Evolutionary conservation across 2,113 vertebrate genomes (phyloP), one percentile per base, ranked within the genome.

Genomic region (Elgaria multicarinata): DNA sequence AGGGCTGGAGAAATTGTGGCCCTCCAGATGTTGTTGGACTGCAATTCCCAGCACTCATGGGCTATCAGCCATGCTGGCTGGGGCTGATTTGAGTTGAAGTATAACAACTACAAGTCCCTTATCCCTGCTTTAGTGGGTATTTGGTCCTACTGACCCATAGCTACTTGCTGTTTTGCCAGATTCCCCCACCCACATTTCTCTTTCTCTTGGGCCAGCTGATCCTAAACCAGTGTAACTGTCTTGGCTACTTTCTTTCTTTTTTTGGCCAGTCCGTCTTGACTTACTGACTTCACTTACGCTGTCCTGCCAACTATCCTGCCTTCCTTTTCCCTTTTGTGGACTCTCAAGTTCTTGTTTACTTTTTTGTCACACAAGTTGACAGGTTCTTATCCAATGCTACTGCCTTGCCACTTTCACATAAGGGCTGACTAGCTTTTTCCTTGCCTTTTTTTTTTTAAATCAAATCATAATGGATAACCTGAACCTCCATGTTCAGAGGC

Each of bases 231-330:
- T 26, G 20, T 20, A 24, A 83, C 26, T 44, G 6, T 31, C 12
- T 13, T 31, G 22, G 4, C 4, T 55, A 1, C n/a, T 1, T 36
- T 3, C n/a, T 18, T 1, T 39, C n/a, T n/a, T 6, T 6, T 55
- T 55, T 81, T 16, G 33, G 18, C 55, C 20, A 20, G 1, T 31
- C 9, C 22, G 53, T 26, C 22, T 46, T 55, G 13, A 55, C 33
- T 7, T 39, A 22, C 22, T 39, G 39, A 20, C 39, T 9, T 39
- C 20, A 42, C 39, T 26, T 22, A 18, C 24, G 26, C 24, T 26
- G 74, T 76, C 36, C 18, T 20, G 72, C 6, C 33, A n/a, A 72
- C 33, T 36, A 24, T 62, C 18, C 24, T 66, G 16, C 42, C 28
- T 84, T 7, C 20, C 26, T 64, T 62, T 31, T 14, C 6, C 28